Evolutionary conservation across 1,140 invertebrate genomes (phyloP), one percentile per base, ranked within the genome.

Genomic region (Lanistes nyassanus): DNA sequence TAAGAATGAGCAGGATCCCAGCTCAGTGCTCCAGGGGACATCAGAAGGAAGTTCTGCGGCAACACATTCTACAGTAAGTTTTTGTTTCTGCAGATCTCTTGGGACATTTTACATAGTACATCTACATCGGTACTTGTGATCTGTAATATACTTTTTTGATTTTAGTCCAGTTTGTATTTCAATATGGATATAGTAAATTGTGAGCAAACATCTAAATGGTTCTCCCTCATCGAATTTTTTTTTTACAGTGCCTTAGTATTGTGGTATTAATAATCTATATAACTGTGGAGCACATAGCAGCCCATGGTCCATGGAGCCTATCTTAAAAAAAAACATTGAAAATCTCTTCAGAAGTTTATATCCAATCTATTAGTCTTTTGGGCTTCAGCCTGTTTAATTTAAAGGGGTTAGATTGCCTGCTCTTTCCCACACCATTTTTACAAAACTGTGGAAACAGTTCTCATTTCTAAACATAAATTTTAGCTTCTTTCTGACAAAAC

Each of bases 1-100:
- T 37, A 76, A 77, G 66, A 72, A 66, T 72, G 75, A 80, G 19
- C 11, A 56, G 37, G 29, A 36, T 0, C 23, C 37, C 19, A 39
- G 36, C 42, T 55, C 68, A 36, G 70, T 23, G 37, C 70, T 60
- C 23, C 56, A 23, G 34, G 7, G 6, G 2, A 29, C 11, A 26
- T 16, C n/a, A 34, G 23, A 13, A 37, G n/a, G 0, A n/a, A 31
- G 34, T 55, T 60, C 29, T 23, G 60, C n/a, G 42, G 42, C 60
- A 56, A 34, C 60, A 56, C 70, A 37, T 72, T 72, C 55, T 58
- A 55, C 23, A 34, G 19, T 29, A 60, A 37, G 23, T 26, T 37
- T 47, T n/a, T n/a, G n/a, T n/a, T n/a, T n/a, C n/a, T n/a, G n/a
- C n/a, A n/a, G n/a, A n/a, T n/a, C n/a, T n/a, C n/a, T n/a, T n/a